Conservation (phyloP, 2,888 invertebrate genomes). For the Drosophila gaucha region DNA sequence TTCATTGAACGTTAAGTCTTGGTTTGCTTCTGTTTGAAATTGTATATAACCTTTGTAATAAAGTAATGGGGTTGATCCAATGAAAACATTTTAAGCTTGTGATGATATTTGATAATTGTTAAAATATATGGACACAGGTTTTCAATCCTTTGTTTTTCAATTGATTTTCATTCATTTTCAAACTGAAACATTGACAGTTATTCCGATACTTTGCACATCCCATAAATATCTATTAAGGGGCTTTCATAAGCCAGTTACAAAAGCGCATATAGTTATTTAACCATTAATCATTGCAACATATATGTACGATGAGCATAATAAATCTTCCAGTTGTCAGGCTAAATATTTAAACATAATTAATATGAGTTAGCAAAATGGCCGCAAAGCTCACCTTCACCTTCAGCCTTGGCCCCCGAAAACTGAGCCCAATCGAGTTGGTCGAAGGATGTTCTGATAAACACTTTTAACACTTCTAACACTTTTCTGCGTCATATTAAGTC, state of each 20-base stretch:
- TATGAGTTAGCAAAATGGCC: conserved; percentile 21
- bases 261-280: background rate
- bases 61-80: too few relatives aligned
- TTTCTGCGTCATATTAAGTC: conserved; percentile 6
- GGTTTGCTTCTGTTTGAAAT: too few relatives aligned
- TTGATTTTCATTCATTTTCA: background rate
- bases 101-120: too few relatives aligned
- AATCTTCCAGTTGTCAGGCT: conserved; percentile 46
- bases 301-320: conserved; percentile 31
- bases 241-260: background rate
- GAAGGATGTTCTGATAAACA: conserved; percentile 19
- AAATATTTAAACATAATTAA: conserved; percentile 38
- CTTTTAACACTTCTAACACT: conserved; percentile 16
- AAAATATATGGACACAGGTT: too few relatives aligned
- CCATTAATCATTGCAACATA: conserved; percentile 16
- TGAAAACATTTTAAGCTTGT: too few relatives aligned
- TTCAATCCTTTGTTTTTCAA: too few relatives aligned
- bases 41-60: too few relatives aligned
- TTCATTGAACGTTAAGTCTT: too few relatives aligned
- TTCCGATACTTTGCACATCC: background rate
- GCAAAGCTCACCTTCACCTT: conserved; percentile 5
- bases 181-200: background rate
- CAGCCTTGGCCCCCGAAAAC: conserved; percentile 2
- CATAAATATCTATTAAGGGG: conserved; percentile 8
- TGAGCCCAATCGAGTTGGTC: conserved; percentile 13